Conservation (phyloP, 2,797 vertebrate species). For the Calcarius lapponicus region DNA sequence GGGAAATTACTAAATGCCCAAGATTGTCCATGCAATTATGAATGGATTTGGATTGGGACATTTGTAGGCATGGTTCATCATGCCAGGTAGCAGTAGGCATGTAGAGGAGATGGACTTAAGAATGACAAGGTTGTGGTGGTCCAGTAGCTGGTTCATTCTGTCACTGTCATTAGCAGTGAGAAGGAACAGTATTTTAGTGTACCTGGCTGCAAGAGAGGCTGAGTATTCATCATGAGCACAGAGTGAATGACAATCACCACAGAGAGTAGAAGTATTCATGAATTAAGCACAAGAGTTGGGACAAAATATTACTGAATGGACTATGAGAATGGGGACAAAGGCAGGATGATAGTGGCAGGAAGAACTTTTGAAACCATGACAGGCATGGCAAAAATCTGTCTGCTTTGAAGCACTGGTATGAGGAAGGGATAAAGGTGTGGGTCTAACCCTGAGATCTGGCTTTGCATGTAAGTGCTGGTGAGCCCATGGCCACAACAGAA, state of each 20-base stretch:
- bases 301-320: neutral
- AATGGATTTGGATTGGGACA: neutral
- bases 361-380: neutral
- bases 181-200: neutral
- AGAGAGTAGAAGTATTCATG: neutral
- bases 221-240: neutral
- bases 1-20: neutral
- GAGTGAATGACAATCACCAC: neutral
- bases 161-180: neutral
- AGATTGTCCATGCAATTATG: neutral
- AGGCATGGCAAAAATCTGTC: neutral
- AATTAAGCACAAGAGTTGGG: neutral
- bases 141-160: neutral
- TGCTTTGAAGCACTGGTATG: neutral
- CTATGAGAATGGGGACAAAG: neutral
- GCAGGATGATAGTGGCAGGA: neutral
- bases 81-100: neutral
- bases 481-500: neutral
- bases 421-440: neutral
- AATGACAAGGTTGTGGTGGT: neutral
- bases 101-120: neutral
- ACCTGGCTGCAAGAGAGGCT: neutral
- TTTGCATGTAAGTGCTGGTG: neutral
- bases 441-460: neutral
- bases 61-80: neutral